Conservation (phyloP, 2,888 invertebrate species). For the Labia minor region DNA sequence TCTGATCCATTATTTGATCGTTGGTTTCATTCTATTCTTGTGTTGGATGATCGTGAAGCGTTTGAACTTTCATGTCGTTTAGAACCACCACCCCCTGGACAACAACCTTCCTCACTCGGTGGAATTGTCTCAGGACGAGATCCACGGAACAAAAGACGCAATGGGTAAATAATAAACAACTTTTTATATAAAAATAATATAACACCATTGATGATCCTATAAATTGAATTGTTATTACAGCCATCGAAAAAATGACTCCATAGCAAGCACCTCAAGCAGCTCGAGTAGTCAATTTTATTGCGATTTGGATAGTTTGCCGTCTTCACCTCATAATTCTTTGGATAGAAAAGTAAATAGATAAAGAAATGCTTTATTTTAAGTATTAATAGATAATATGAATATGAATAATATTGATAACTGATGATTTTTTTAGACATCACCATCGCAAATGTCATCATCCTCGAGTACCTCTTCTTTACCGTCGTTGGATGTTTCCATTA, state of each 20-base stretch:
- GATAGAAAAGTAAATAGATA: conserved; percentile 44
- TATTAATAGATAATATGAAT: conserved; percentile 16
- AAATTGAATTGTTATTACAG: conserved; percentile 28
- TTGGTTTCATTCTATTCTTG: conserved; percentile 89
- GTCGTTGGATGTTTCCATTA: conserved; percentile 66
- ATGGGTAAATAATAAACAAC: conserved; percentile 28
- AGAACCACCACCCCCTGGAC: conserved; percentile 50
- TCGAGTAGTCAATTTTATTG: conserved; percentile 63
- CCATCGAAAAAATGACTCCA: conserved; percentile 85
- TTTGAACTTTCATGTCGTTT: conserved; percentile 82
- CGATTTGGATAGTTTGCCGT: conserved; percentile 58
- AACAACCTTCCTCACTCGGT: conserved; percentile 16
- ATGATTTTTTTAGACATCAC: conserved; percentile 46
- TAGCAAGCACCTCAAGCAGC: conserved; percentile 78
- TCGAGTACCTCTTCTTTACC: conserved; percentile 66
- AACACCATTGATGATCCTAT: no score
- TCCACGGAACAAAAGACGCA: conserved; percentile 27
- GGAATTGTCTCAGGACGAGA: conserved; percentile 27
- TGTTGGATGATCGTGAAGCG: conserved; percentile 85
- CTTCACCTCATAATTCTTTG: conserved; percentile 68
- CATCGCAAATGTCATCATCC: conserved; percentile 66
- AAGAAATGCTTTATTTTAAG: not conserved
- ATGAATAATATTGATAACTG: not conserved
- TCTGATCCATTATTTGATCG: conserved; percentile 80
- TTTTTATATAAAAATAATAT: not conserved